Conservation (phyloP, 2,888 invertebrate genomes). For the Gastrophysa polygoni region DNA sequence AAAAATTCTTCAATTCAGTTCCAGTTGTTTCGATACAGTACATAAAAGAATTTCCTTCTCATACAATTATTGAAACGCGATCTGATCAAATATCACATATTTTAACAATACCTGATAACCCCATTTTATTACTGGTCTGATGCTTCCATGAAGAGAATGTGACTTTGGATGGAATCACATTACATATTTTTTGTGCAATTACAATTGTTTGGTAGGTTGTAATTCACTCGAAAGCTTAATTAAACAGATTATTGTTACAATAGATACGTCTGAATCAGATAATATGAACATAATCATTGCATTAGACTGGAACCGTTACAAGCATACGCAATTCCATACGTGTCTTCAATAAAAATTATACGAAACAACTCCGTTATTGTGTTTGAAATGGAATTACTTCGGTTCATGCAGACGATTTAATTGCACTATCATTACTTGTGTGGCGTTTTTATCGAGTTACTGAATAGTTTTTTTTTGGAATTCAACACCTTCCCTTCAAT, state of each 20-base stretch:
- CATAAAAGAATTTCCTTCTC: conserved; percentile 1
- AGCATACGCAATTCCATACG: conserved; percentile 26
- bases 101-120: conserved; percentile 24
- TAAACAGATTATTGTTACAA: conserved; percentile 31
- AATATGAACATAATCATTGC: conserved; percentile 30
- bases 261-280: conserved; percentile 32
- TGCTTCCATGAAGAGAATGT: conserved; percentile 26
- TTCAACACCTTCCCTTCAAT: not conserved
- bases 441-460: not conserved
- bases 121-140: conserved; percentile 22
- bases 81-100: conserved; percentile 23
- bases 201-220: conserved; percentile 26
- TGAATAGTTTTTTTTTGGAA: not conserved
- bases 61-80: conserved; percentile 10
- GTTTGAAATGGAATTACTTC: not conserved
- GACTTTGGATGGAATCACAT: conserved; percentile 22
- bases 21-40: conserved; percentile 3
- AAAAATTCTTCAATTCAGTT: too few relatives aligned
- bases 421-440: not conserved
- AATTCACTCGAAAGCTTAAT: conserved; percentile 26
- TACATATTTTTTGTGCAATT: conserved; percentile 28
- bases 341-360: conserved; percentile 14
- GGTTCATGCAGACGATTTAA: conserved; percentile 1
- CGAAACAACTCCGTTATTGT: conserved; percentile 9
- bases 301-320: conserved; percentile 31